phyloP scores from a whole-genome alignment of 2,113 vertebrate species.

The Cervus canadensis region DNA sequence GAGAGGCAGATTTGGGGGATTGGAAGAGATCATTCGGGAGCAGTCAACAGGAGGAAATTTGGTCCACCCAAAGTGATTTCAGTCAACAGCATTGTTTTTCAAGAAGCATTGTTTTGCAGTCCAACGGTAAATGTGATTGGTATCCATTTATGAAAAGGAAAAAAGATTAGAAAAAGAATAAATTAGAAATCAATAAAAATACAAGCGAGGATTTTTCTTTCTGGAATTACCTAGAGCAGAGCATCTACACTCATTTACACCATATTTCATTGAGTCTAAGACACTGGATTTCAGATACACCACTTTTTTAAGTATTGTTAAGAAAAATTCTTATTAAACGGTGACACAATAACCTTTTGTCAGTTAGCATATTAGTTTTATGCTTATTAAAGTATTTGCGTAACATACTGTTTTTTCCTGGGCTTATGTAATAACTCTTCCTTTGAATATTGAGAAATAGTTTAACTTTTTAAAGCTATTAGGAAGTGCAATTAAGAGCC shows the following conservation, averaged over 20 bases:
- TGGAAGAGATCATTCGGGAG: constrained; percentile 84
- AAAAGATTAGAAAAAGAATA: constrained; percentile 84
- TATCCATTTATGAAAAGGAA: constrained; percentile 88
- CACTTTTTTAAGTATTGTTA: not conserved
- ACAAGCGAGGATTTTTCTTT: constrained; percentile 79
- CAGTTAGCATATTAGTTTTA: constrained; percentile 4
- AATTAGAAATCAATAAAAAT: constrained; percentile 85
- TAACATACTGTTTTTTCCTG: not conserved
- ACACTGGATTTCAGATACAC: constrained; percentile 25
- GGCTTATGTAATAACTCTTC: not conserved
- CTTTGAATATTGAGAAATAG: not conserved
- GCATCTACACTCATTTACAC: constrained; percentile 60
- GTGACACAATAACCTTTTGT: not conserved
- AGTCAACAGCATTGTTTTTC: constrained; percentile 86
- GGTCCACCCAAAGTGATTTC: constrained; percentile 88
- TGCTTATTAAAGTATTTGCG: not conserved
- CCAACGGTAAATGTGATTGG: constrained; percentile 87
- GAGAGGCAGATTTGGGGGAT: constrained; percentile 82
- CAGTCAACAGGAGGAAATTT: constrained; percentile 87
- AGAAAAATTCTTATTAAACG: not conserved
- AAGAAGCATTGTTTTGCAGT: constrained; percentile 89
- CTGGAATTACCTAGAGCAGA: constrained; percentile 76
- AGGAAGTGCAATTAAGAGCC: not conserved
- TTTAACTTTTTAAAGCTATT: not conserved
- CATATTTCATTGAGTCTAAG: constrained; percentile 66